Evolutionary conservation across 2,797 vertebrate genomes (phyloP).

Genomic region (Hephaestus fuliginosus): DNA sequence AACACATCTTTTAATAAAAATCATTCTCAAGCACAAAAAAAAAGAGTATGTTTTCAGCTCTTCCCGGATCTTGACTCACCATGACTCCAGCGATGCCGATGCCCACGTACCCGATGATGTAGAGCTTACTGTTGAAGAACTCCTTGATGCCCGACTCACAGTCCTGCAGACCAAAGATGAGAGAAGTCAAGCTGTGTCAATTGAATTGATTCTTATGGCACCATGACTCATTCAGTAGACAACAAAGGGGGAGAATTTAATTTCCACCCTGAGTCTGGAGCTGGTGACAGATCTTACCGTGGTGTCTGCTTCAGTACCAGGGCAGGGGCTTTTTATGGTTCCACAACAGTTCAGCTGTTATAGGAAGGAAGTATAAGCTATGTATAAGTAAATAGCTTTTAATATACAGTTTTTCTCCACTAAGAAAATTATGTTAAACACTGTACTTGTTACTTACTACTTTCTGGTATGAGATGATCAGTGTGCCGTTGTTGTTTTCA

Average conservation of each 20-base stretch:
- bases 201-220: not conserved
- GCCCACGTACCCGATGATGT: constrained; percentile 94
- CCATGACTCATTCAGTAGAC: not conserved
- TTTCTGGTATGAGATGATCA: constrained; percentile 85
- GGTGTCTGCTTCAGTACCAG: constrained; percentile 11
- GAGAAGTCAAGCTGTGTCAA: not conserved
- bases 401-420: not conserved
- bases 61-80: constrained; percentile 84
- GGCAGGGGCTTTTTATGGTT: constrained; percentile 57
- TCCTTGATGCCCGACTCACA: constrained; percentile 91
- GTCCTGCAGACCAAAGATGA: constrained; percentile 80
- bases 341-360: constrained; percentile 84
- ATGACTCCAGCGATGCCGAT: constrained; percentile 95
- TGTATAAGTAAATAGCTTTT: not conserved
- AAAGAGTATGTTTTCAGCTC: not conserved
- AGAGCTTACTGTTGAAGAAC: constrained; percentile 90
- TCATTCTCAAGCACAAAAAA: not conserved
- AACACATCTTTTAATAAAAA: not conserved
- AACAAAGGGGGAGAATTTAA: constrained; percentile 6
- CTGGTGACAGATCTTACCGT: constrained; percentile 66
- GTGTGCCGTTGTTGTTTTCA: constrained; percentile 77
- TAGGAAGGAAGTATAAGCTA: not conserved
- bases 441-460: constrained; percentile 84
- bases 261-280: constrained; percentile 10
- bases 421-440: not conserved